Conservation (phyloP, 2,113 vertebrate species). For the Scalopus aquaticus region DNA sequence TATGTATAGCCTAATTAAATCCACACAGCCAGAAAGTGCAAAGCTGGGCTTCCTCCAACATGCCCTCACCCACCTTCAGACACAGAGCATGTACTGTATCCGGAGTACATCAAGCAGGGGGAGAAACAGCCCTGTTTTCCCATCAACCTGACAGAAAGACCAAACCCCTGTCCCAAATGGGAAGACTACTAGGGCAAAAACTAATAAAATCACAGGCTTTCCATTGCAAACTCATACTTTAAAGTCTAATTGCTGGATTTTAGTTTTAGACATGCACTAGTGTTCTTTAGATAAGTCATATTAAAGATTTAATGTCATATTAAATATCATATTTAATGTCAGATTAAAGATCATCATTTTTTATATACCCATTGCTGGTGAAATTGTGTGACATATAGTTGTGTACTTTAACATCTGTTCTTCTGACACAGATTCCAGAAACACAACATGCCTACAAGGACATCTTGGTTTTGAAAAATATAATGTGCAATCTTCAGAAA, state of each 20-base stretch:
- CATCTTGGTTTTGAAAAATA: slow-evolving; percentile 29
- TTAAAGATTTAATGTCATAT: not conserved
- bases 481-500: slow-evolving; percentile 36
- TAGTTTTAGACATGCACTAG: not conserved
- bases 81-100: slow-evolving; percentile 22
- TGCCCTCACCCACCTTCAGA: not conserved
- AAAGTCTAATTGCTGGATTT: not conserved
- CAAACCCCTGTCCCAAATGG: not conserved
- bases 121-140: slow-evolving; percentile 52
- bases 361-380: not conserved
- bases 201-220: slow-evolving; percentile 27
- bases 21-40: not conserved
- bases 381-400: slow-evolving; percentile 37
- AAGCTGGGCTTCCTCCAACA: not conserved
- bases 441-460: not conserved
- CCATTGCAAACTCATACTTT: slow-evolving; percentile 4
- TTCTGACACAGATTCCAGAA: slow-evolving; percentile 34
- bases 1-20: slow-evolving; percentile 66
- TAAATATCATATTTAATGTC: not conserved
- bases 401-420: slow-evolving; percentile 40
- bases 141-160: slow-evolving; percentile 65
- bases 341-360: not conserved
- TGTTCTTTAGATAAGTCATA: not conserved
- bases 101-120: not conserved
- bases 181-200: not conserved